Percentiles rank a stretch among this genome's conserved stretches.
These are phyloP conservation scores for Heterodera carotae DNA, from an alignment of 1,140 invertebrate genomes.

Conservation along the genomic window DNA sequence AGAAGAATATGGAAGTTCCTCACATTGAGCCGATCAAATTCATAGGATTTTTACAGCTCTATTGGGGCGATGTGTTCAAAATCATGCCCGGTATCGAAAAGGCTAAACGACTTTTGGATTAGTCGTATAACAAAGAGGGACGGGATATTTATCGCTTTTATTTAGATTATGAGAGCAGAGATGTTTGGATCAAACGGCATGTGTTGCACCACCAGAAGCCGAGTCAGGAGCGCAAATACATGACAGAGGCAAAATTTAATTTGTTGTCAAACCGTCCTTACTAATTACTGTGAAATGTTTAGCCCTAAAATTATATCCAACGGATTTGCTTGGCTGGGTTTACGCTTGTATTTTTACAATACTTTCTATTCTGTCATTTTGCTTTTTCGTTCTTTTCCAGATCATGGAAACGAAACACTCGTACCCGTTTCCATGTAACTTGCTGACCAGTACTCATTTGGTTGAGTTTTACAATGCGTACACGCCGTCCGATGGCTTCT, in stretches of 20 bases:
- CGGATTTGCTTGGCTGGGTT: too few species aligned
- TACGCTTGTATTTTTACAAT: too few species aligned
- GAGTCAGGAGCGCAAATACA: constrained; percentile 26
- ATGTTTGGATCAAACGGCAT: constrained; percentile 27
- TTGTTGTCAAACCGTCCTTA: too few species aligned
- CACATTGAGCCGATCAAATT: constrained; percentile 33
- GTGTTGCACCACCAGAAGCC: constrained; percentile 26
- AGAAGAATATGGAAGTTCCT: constrained; percentile 1
- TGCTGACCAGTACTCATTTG: constrained; percentile 5
- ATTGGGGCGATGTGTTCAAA: constrained; percentile 26
- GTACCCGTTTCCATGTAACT: constrained; percentile 1
- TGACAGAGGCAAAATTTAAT: constrained; percentile 8
- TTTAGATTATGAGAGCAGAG: constrained; percentile 8
- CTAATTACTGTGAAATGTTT: too few species aligned
- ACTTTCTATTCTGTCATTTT: too few species aligned
- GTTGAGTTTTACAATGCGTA: constrained; percentile 8
- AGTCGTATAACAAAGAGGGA: constrained; percentile 15
- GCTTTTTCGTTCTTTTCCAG: constrained; percentile 1
- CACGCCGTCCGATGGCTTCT: constrained; percentile 19
- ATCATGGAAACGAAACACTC: background rate
- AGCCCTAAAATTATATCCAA: too few species aligned
- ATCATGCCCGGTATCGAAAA: background rate
- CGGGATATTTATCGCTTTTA: too few species aligned
- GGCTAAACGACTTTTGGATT: too few species aligned
- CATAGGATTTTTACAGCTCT: constrained; percentile 25